Percentiles rank a stretch among this genome's conserved stretches.
These are phyloP conservation scores for Drosophila mettleri DNA, from an alignment of 2,888 invertebrate species.

Conservation along the genomic window DNA sequence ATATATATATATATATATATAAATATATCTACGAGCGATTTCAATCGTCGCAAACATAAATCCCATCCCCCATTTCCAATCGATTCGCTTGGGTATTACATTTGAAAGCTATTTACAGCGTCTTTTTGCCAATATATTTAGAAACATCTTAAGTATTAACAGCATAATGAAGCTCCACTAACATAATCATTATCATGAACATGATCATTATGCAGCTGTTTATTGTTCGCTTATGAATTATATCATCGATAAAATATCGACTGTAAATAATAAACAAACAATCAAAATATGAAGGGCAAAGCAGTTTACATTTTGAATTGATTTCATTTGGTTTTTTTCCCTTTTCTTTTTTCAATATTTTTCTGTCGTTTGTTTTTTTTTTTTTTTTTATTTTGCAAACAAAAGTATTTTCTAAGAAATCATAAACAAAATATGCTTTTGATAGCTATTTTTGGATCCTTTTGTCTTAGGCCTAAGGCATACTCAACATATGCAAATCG, in stretches of 20 bases:
- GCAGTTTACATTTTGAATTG: conserved; percentile 47
- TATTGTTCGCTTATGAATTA: conserved; percentile 47
- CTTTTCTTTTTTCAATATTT: not conserved
- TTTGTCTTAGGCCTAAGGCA: conserved; percentile 16
- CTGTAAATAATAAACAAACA: conserved; percentile 1
- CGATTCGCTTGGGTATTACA: conserved; percentile 53
- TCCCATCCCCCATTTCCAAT: conserved; percentile 23
- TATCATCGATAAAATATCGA: conserved; percentile 42
- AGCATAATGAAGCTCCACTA: conserved; percentile 13
- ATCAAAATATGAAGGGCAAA: conserved; percentile 38
- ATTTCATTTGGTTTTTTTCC: conserved; percentile 23
- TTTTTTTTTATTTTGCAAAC: conserved; percentile 6
- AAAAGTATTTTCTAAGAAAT: conserved; percentile 8
- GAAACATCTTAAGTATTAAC: conserved; percentile 51
- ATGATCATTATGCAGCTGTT: conserved; percentile 3
- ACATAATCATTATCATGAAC: not conserved
- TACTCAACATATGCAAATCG: conserved; percentile 24
- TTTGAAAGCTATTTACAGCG: conserved; percentile 45
- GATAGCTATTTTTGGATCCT: conserved; percentile 32
- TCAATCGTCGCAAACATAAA: conserved; percentile 6
- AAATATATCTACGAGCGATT: not conserved
- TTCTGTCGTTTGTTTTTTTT: not conserved
- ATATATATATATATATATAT: not conserved
- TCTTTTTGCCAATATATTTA: conserved; percentile 53
- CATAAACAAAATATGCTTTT: conserved; percentile 3